Evolutionary conservation across 2,797 vertebrate species (phyloP), one percentile per base, ranked within the genome.

Genomic region (Serranus cabrilla): DNA sequence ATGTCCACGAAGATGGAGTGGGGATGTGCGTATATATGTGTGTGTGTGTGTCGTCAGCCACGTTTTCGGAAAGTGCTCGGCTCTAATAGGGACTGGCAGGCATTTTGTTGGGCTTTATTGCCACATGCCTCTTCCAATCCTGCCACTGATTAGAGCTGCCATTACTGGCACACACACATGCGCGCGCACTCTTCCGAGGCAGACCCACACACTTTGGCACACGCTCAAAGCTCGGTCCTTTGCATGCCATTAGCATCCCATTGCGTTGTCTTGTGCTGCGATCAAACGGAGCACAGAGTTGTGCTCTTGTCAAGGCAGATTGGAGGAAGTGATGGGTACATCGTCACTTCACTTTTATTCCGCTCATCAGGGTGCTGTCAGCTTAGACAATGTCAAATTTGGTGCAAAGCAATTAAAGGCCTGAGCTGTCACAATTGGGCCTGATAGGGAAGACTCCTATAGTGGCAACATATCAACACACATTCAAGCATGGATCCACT

Each of bases 71-170:
- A 73, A 87, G 62, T 72, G 70, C 67, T 85, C 31, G 42, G 54
- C 69, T 67, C 63, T 91, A 91, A 92, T 85, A 60, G 74, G 76
- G 72, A 83, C 84, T 90, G 90, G 90, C 91, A 91, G 88, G 76
- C 88, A 73, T 90, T 91, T 88, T 91, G 88, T 89, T 84, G 83
- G 83, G 71, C 85, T 89, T 91, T 89, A 91, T 89, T 91, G 92
- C 92, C 87, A 82, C 90, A 87, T 88, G 92, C 88, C 89, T 91
- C 91, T 82, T 93, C 84, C 90, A 92, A 86, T 91, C 71, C 71
- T 78, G 83, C 74, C 16, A 16, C 87, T 89, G 90, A 93, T 92
- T 92, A 89, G 86, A 87, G 81, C 81, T 76, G 78, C 85, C 83
- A 79, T 89, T 71, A 69, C 82, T 80, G 74, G 65, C 66, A 67